These are phyloP conservation scores for Oreohelix idahoensis DNA, from an alignment of 1,140 invertebrate genomes.

Conservation along the genomic window DNA sequence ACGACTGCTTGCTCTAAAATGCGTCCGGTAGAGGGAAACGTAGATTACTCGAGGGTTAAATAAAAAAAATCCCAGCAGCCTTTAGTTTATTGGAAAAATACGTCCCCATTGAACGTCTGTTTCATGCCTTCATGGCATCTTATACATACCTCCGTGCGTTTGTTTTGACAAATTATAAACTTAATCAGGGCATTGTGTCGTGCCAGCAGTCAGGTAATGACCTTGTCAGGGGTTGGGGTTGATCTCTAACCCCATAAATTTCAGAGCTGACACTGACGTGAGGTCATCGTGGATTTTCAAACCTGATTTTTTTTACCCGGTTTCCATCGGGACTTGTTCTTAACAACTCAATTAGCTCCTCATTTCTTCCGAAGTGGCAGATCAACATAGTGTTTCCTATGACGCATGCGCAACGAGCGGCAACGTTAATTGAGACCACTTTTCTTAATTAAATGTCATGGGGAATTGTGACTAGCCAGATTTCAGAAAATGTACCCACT, in stretches of 20 bases:
- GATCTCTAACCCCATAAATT: not conserved
- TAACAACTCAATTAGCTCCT: not conserved
- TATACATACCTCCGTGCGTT: not conserved
- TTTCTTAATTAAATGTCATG: too few relatives aligned
- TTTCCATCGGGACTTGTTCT: not conserved
- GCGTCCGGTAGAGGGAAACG: too few relatives aligned
- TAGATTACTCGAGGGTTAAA: too few relatives aligned
- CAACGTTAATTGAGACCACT: too few relatives aligned
- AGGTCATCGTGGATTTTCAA: not conserved
- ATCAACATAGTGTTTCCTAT: too few relatives aligned
- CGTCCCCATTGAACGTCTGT: not conserved
- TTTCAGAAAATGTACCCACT: too few relatives aligned
- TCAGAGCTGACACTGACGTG: not conserved
- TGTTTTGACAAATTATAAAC: constrained; percentile 10
- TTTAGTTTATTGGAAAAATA: not conserved
- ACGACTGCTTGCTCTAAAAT: too few relatives aligned
- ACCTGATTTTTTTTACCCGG: not conserved
- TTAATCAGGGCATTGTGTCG: not conserved
- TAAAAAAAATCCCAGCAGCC: too few relatives aligned
- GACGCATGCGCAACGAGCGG: too few relatives aligned
- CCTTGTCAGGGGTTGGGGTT: not conserved
- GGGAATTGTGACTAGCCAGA: too few relatives aligned
- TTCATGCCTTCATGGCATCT: not conserved
- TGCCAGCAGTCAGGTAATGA: not conserved
- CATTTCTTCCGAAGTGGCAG: too few relatives aligned